Percentiles rank a stretch among this genome's conserved stretches.
phyloP scores from a whole-genome alignment of 37 sponge, comb jelly and placozoan species.

The Amphimedon queenslandica region DNA sequence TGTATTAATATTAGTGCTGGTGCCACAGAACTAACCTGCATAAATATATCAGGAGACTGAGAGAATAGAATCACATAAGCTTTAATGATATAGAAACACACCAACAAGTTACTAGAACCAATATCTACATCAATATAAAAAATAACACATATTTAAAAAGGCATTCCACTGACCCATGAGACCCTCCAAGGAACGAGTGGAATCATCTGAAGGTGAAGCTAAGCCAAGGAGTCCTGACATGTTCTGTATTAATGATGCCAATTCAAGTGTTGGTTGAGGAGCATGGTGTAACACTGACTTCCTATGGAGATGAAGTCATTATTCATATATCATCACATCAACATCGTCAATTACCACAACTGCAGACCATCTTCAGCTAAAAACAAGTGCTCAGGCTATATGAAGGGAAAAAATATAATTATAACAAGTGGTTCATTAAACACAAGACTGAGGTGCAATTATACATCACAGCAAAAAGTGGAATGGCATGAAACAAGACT shows the following conservation, averaged over 20 bases:
- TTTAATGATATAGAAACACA: conserved; percentile 60
- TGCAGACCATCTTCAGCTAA: conserved; percentile 70
- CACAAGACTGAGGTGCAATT: too few relatives aligned
- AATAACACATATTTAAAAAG: conserved; percentile 21
- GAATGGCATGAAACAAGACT: conserved; percentile 7
- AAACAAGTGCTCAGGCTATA: conserved; percentile 57
- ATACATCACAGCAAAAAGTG: too few relatives aligned
- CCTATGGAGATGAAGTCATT: conserved; percentile 24
- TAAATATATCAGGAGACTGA: conserved; percentile 34
- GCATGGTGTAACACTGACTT: conserved; percentile 38
- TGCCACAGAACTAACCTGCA: conserved; percentile 52
- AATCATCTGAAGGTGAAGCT: conserved; percentile 26
- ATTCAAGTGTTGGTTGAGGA: conserved; percentile 26
- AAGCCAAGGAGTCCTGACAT: conserved; percentile 59
- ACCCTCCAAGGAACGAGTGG: conserved; percentile 27
- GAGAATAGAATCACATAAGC: conserved; percentile 54
- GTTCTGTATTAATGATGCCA: conserved; percentile 57
- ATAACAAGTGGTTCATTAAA: too few relatives aligned
- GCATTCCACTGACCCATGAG: conserved; percentile 44
- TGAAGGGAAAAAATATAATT: too few relatives aligned
- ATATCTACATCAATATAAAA: conserved; percentile 50
- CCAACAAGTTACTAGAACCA: conserved; percentile 32
- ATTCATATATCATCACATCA: not conserved
- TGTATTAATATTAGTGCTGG: too few relatives aligned
- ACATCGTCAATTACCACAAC: conserved; percentile 37